Base-by-base conservation (phyloP, 2,888 invertebrate genomes). In the Exephanes ischioxanthus region DNA sequence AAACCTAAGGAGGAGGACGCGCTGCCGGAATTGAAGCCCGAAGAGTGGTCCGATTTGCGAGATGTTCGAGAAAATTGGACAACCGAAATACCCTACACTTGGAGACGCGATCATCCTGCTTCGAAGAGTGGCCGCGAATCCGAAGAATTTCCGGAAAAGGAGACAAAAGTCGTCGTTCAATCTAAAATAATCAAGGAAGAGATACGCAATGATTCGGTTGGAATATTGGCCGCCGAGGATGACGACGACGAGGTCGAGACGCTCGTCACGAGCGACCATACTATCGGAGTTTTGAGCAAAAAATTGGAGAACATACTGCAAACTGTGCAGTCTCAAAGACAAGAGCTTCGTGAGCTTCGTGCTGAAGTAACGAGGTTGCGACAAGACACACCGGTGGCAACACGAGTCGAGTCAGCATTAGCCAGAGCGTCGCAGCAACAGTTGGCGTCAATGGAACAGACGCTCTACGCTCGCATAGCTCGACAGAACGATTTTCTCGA, bases 301-400 rank as follows among this genome's bases (percentile, higher is more conserved):
- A 93, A 94, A 84, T 85, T 94, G 30, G 93, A 93, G 53, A 89
- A 89, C 16, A 86, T 94, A 63, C 84, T 92, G 41, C 92, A 92
- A 72, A 88, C 88, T 0, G 87, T 93, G n/a, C 90, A 93, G 83
- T 91, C 93, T 63, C 93, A 94, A 61, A 89, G 89, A 55, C 90
- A 92, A 73, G 93, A 93, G 73, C 61, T 94, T 4, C 86, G 89
- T 3, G 92, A 93, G 75, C 82, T 94, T 9, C 84, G 93, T 5
- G 68, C 90, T 0, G 94, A 94, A 78, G 89, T 93, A 0, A 89
- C 90, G 5, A 91, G 90, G 58, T 58, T 93, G 37, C 87, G 90
- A 30, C 92, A 92, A 84, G 92, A 93, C 53, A 92, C 92, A 1
- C 92, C 93, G 0, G 80, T 91, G 3, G 87, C 87, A 0, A 88